phyloP scores from a whole-genome alignment of 2,888 invertebrate genomes.

The Drosophila setosimentum region DNA sequence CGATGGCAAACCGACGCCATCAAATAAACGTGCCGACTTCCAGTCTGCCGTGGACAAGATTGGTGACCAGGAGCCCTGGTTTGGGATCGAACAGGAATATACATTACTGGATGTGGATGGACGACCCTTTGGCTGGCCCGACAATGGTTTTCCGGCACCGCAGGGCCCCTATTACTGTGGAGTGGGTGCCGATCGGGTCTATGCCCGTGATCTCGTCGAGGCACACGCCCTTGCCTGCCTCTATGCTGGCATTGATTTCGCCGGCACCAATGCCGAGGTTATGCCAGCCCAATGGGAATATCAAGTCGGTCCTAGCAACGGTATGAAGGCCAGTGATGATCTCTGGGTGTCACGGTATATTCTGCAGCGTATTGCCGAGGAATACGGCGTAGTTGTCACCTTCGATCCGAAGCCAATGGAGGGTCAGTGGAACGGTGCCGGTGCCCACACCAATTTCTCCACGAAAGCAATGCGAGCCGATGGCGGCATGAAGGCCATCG shows the following conservation, averaged over 20 bases:
- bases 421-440: slow-evolving; percentile 96
- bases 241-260: slow-evolving; percentile 91
- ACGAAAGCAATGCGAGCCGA: slow-evolving; percentile 93
- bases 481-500: slow-evolving; percentile 89
- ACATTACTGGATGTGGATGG: slow-evolving; percentile 87
- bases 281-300: slow-evolving; percentile 92
- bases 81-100: slow-evolving; percentile 90
- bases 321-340: slow-evolving; percentile 88
- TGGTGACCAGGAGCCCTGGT: slow-evolving; percentile 88
- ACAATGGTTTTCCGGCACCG: slow-evolving; percentile 89
- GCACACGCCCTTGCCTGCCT: slow-evolving; percentile 90
- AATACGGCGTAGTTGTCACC: slow-evolving; percentile 87
- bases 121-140: slow-evolving; percentile 91
- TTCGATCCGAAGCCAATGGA: slow-evolving; percentile 89
- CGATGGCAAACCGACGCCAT: slow-evolving; percentile 85
- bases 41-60: slow-evolving; percentile 87
- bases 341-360: slow-evolving; percentile 88
- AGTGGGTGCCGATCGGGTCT: slow-evolving; percentile 91
- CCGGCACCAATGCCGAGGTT: slow-evolving; percentile 93
- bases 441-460: slow-evolving; percentile 96
- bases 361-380: slow-evolving; percentile 87
- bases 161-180: slow-evolving; percentile 94
- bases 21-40: slow-evolving; percentile 86
- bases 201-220: slow-evolving; percentile 93
- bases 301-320: slow-evolving; percentile 88